Evolutionary conservation across 2,888 invertebrate genomes (phyloP).

Genomic region (Pseudolycoriella hygida): DNA sequence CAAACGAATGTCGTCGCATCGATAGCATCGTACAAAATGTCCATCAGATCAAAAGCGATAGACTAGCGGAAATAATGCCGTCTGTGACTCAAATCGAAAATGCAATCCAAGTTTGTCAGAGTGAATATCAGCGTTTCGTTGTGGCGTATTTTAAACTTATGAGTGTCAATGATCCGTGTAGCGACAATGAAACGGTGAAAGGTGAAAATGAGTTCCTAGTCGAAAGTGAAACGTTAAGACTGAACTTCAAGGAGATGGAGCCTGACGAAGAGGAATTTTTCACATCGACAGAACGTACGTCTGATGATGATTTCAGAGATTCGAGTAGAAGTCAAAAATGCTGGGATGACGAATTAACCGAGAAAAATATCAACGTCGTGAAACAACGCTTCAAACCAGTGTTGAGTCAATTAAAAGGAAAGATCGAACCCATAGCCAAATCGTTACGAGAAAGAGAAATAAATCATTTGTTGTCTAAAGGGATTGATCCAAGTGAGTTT

Average conservation of each 20-base stretch:
- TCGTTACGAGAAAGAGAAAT: slow-evolving; percentile 26
- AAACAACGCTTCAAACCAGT: slow-evolving; percentile 27
- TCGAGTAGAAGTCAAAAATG: background rate
- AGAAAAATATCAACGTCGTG: slow-evolving; percentile 24
- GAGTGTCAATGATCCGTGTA: background rate
- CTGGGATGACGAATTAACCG: slow-evolving; percentile 8
- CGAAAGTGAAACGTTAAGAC: background rate
- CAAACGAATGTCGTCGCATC: background rate
- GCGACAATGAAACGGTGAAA: background rate
- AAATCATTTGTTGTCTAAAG: slow-evolving; percentile 22
- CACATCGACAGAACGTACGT: background rate
- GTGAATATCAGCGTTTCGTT: slow-evolving; percentile 27
- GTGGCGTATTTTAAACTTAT: slow-evolving; percentile 26
- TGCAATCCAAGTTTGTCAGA: slow-evolving; percentile 22
- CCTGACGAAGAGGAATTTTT: slow-evolving; percentile 3
- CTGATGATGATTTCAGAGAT: background rate
- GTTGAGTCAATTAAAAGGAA: slow-evolving; percentile 23
- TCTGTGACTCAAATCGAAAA: slow-evolving; percentile 23
- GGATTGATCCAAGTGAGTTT: slow-evolving; percentile 18
- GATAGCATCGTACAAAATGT: background rate
- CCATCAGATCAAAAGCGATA: background rate
- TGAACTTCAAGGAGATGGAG: background rate
- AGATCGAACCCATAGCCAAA: slow-evolving; percentile 26
- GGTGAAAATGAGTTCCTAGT: background rate
- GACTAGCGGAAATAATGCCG: background rate